Percentiles rank a stretch among this genome's conserved stretches.
Conservation (phyloP, 2,797 vertebrate species). For the Enteromius argenteus region DNA sequence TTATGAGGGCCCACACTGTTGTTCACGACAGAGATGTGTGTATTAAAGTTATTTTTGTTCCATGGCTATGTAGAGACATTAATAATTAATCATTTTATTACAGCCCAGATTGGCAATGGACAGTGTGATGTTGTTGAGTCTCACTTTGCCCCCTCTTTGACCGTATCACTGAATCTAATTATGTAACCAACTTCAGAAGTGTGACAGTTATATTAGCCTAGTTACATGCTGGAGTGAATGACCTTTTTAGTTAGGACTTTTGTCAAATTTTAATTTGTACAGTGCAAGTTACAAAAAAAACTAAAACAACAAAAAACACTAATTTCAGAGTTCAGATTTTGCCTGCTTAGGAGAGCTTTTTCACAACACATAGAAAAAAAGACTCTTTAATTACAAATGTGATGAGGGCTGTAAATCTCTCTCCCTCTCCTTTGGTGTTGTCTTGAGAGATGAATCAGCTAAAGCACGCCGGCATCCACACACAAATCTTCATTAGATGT, state of each 20-base stretch:
- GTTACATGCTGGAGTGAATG: slow-evolving; percentile 25
- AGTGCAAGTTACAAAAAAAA: background rate
- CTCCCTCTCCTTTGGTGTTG: slow-evolving; percentile 62
- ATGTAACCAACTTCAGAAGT: slow-evolving; percentile 34
- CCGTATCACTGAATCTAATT: slow-evolving; percentile 11
- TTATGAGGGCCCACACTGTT: slow-evolving; percentile 40
- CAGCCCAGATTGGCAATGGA: slow-evolving; percentile 3
- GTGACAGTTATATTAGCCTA: slow-evolving; percentile 13
- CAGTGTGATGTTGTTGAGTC: slow-evolving; percentile 1
- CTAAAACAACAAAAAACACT: too few relatives aligned
- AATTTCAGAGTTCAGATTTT: slow-evolving; percentile 46
- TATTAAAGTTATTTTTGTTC: slow-evolving; percentile 36
- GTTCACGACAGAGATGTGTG: slow-evolving; percentile 23
- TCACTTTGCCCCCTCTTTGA: slow-evolving; percentile 22
- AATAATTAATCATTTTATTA: slow-evolving; percentile 43
- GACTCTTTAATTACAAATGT: slow-evolving; percentile 68
- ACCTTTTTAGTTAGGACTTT: slow-evolving; percentile 15
- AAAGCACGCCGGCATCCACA: slow-evolving; percentile 69
- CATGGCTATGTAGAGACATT: slow-evolving; percentile 7
- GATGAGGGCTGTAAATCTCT: slow-evolving; percentile 67
- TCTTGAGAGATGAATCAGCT: slow-evolving; percentile 74
- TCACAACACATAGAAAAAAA: slow-evolving; percentile 52
- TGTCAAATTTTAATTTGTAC: slow-evolving; percentile 20
- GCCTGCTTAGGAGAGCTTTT: slow-evolving; percentile 48
- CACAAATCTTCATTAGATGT: slow-evolving; percentile 79